Evolutionary conservation across 1,140 invertebrate species (phyloP).

Genomic region (Papilio aristodemus): DNA sequence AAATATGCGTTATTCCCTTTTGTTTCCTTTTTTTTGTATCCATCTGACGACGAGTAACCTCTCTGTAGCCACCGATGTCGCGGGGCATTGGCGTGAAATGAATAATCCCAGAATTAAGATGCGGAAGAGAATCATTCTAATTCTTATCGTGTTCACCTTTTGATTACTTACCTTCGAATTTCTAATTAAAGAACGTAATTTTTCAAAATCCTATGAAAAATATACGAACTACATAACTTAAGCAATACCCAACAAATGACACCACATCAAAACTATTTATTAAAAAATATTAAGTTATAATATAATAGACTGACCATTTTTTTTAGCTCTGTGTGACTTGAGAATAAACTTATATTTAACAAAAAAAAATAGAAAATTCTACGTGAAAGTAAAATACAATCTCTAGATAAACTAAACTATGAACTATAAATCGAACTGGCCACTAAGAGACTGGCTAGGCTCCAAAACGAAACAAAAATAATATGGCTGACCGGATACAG

Average conservation of each 20-base stretch:
- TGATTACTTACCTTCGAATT: too few species aligned
- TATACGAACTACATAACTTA: too few species aligned
- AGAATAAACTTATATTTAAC: too few species aligned
- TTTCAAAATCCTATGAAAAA: too few species aligned
- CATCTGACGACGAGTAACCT: conserved; percentile 71
- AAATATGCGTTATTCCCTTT: conserved; percentile 54
- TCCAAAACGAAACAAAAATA: conserved; percentile 54
- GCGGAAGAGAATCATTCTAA: not conserved
- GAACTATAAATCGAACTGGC: conserved; percentile 46
- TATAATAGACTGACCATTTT: too few species aligned
- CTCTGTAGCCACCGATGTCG: conserved; percentile 68
- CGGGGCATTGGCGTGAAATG: conserved; percentile 37
- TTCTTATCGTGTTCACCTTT: not conserved
- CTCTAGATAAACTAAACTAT: conserved; percentile 48
- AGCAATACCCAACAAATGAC: too few species aligned
- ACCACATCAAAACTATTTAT: too few species aligned
- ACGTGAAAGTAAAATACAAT: not conserved
- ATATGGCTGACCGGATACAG: conserved; percentile 63
- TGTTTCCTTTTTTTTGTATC: conserved; percentile 54
- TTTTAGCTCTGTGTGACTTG: too few species aligned
- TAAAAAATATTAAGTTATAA: too few species aligned
- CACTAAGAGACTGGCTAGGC: conserved; percentile 37
- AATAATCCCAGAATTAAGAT: not conserved
- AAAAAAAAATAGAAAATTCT: too few species aligned
- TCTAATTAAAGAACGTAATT: too few species aligned